A percentile compares a stretch with the other conserved stretches of the same genome.
These are phyloP conservation scores for Prionailurus viverrinus DNA, from an alignment of 2,113 vertebrate genomes.

Conservation along the genomic window DNA sequence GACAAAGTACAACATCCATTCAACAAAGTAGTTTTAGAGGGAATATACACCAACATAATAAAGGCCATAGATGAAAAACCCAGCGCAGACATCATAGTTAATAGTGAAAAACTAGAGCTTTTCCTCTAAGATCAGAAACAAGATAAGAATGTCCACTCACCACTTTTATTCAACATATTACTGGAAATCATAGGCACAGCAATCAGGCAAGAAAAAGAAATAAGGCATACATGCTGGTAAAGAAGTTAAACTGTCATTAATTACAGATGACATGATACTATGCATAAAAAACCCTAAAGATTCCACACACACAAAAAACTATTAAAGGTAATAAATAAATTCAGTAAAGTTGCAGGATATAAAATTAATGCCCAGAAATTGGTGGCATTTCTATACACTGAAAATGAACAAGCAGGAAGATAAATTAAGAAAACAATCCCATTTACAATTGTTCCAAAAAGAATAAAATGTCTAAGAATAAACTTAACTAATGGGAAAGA, in stretches of 20 bases:
- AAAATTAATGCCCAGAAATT: not conserved
- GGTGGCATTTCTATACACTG: not conserved
- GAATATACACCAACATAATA: not conserved
- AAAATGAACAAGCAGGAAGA: not conserved
- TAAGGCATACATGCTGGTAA: not conserved
- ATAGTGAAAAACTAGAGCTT: not conserved
- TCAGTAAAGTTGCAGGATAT: not conserved
- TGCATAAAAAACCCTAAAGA: not conserved
- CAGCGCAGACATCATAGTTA: not conserved
- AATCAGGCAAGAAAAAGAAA: not conserved
- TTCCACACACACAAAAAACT: not conserved
- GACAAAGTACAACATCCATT: not conserved
- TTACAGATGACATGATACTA: not conserved
- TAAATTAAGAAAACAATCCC: not conserved
- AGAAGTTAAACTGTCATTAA: not conserved
- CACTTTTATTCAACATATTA: not conserved
- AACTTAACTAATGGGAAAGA: not conserved
- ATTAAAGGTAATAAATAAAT: not conserved
- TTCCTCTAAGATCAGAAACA: not conserved
- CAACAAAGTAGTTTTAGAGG: not conserved
- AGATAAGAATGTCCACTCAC: not conserved
- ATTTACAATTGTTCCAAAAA: not conserved
- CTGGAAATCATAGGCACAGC: not conserved
- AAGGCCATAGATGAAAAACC: not conserved
- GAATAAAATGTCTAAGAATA: not conserved